Base-by-base conservation (phyloP, 2,888 invertebrate species). In the Dichetophora obliterata region DNA sequence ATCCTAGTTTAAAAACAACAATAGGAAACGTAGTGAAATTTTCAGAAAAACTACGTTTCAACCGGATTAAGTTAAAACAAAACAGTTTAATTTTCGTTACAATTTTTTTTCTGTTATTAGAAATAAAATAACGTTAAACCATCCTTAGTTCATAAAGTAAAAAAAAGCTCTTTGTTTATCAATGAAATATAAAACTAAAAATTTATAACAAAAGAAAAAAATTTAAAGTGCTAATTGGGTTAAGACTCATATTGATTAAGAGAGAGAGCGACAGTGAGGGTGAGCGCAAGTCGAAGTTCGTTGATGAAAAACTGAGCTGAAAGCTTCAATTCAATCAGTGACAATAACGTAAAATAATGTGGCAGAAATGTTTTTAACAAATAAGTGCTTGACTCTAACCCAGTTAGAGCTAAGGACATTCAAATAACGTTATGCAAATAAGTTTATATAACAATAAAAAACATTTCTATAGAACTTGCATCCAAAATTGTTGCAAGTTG, bases 11-110 rank as follows among this genome's bases (percentile, higher is more conserved):
- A 48, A 31, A 80, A 72, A 34, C 63, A 83, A 83, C 86, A 87
- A 87, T 87, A 87, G 87, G 84, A 84, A 79, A 79, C 82, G 82
- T 81, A 82, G 82, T 61, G 83, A 78, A 80, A 65, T 76, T 34
- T 63, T 31, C 59, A 24, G 59, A 34, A 22, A 34, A 34, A 37
- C 78, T 76, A 63, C 76, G 76, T 69, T 72, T 76, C 81, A 79
- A 78, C 77, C 78, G 81, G 82, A 78, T 81, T 82, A 78, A 80
- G 79, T 84, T 86, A 69, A 82, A 61, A 72, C 77, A 79, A 80
- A 70, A 69, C 77, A 81, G 77, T 69, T 82, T 79, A 72, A 82
- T 78, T 77, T 54, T 79, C 75, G 78, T 80, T 68, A 75, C 70
- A 74, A 81, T 50, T 71, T 78, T 81, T 75, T 79, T 70, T 82